Evolutionary conservation across 2,888 invertebrate genomes (phyloP), one percentile per base, ranked within the genome.

Genomic region (Epirrhoe alternata): DNA sequence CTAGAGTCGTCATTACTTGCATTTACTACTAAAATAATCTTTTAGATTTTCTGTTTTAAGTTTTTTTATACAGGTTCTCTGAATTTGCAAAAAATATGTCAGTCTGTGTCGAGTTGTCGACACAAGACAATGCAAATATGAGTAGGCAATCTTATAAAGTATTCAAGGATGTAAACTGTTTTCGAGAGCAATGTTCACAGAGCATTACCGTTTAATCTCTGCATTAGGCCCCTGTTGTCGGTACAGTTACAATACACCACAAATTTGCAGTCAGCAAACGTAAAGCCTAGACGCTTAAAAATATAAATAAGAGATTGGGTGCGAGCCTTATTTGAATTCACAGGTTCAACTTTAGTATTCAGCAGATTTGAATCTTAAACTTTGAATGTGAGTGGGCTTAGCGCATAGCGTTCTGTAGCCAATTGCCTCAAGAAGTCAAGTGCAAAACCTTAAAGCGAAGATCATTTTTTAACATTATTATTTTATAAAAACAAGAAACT

Each of bases 291-390:
- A 75, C 73, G 72, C 74, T 75, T 75, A 72, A 75, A 76, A 74
- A 74, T 75, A 77, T 78, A 79, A 78, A 76, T 74, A 77, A 76
- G 77, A 75, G 75, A 78, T 78, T 75, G 73, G 76, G 77, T 77
- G 77, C 77, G 74, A 77, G 79, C 81, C 84, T 84, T 79, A 84
- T 85, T 86, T 83, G 81, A 82, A 84, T 86, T 84, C 85, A 85
- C 82, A 75, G 77, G 82, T 81, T 84, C 79, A 79, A 79, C 80
- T 83, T 83, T 57, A 54, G 62, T 49, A 83, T 83, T 83, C 81
- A 79, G 73, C 75, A 81, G 82, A 84, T 86, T 84, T 81, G 78
- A 83, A 86, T 86, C 83, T 80, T 78, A 80, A 81, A 77, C 79
- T 81, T 77, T 73, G 75, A 81, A 85, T 83, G 83, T 80, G 83